phyloP scores from a whole-genome alignment of 2,113 vertebrate species.

The Eudyptes chrysolophus region DNA sequence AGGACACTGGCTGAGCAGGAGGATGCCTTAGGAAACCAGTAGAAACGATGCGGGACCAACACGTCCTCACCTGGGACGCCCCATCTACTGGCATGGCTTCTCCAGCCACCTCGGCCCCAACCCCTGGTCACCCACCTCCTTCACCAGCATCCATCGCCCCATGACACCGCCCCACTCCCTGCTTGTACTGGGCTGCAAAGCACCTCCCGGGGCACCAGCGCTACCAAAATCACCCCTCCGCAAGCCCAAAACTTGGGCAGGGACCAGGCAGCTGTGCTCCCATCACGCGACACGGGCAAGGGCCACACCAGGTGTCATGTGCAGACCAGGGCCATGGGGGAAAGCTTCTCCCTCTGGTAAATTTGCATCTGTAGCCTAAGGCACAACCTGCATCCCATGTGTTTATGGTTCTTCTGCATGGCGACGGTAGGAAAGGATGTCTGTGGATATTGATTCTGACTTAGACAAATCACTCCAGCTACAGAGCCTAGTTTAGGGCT shows the following conservation, averaged over 20 bases:
- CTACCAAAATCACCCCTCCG: background rate
- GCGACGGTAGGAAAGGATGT: background rate
- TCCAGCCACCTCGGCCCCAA: background rate
- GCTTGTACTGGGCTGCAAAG: background rate
- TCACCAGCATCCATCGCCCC: background rate
- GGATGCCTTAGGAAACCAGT: background rate
- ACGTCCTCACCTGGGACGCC: background rate
- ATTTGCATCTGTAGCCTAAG: background rate
- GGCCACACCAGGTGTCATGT: fast-evolving
- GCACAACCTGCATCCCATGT: background rate
- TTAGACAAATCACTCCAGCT: background rate
- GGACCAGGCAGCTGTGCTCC: fast-evolving
- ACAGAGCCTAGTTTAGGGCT: background rate
- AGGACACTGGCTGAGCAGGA: background rate
- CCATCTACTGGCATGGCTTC: background rate
- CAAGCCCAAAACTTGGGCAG: background rate
- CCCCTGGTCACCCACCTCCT: background rate
- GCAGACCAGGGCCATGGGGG: background rate
- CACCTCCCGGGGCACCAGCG: background rate
- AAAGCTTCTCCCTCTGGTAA: background rate
- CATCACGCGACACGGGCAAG: background rate
- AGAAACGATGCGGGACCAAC: background rate
- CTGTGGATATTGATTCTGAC: background rate
- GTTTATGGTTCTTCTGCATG: background rate
- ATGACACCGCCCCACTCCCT: background rate